These are phyloP conservation scores for Metellina segmentata DNA, from an alignment of 2,888 invertebrate genomes.

Conservation along the genomic window DNA sequence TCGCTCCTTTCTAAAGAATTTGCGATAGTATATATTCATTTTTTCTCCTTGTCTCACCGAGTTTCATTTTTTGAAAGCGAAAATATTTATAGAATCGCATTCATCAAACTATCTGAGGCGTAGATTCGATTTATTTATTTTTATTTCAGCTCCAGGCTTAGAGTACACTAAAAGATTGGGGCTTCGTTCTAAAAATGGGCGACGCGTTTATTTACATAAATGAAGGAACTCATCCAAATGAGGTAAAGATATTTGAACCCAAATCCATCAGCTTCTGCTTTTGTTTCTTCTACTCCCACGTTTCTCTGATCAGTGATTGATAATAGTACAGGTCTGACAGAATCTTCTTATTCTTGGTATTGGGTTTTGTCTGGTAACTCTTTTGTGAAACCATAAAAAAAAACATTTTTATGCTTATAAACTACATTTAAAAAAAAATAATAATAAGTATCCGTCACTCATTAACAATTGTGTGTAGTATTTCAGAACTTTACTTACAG, in stretches of 20 bases:
- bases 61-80: constrained; percentile 23
- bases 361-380: no score
- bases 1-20: constrained; percentile 30
- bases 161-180: neutral
- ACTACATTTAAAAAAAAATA: no score
- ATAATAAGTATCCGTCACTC: no score
- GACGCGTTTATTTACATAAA: constrained; percentile 40
- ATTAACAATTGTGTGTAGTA: no score
- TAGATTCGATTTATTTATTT: neutral
- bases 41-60: neutral
- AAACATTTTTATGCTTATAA: no score
- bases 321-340: no score
- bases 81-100: constrained; percentile 67
- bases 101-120: constrained; percentile 37
- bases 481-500: no score
- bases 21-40: neutral
- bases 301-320: no score
- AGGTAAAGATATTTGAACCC: neutral
- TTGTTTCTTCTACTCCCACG: no score
- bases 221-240: constrained; percentile 11
- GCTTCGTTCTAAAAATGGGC: constrained; percentile 21
- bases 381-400: no score
- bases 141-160: neutral
- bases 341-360: no score
- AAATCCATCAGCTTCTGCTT: no score